Base-by-base conservation (phyloP, 2,888 invertebrate species). In the Ischnus inquisitorius region DNA sequence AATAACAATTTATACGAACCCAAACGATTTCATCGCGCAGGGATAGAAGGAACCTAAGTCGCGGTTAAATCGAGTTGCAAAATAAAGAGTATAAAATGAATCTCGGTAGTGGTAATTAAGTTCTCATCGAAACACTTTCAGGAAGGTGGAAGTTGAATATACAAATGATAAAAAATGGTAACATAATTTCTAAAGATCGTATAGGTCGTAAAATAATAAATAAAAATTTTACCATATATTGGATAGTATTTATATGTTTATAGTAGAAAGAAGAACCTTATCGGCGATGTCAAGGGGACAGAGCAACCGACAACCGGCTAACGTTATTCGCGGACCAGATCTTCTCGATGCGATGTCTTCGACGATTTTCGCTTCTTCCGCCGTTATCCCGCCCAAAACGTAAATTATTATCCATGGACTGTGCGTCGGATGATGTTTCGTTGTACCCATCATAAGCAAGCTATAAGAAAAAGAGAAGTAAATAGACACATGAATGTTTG, bases 351-450 rank as follows among this genome's bases (percentile, higher is more conserved):
- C 82, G n/a, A 88, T 84, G 46, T 92, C 89, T 57, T 95, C 94
- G 0, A 95, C 86, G 14, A 94, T 94, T 89, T 94, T 94, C 83
- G 95, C 95, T 92, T 97, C 96, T 82, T 96, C 95, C 0, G 95
- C 95, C 0, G 96, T 96, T 2, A 96, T 93, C 6, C 96, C 96
- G 6, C 97, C 96, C 12, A 96, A 92, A 8, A 96, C 94, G 89
- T 95, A 96, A 14, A 97, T 91, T 22, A 97, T 95, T 78, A 96
- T 94, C 34, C 95, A 94, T 0, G 95, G 94, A 88, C 95, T 95
- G 90, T 96, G 96, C 14, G 95, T 92, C 0, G 96, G 96, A 82
- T 96, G 95, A 57, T 93, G 94, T 60, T 92, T 95, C 19, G 94
- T 86, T 78, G 94, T 94, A 76, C 94, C 91, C 80, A 89, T 94